Evolutionary conservation across 2,888 invertebrate genomes (phyloP).

Genomic region (Synanthedon myopaeformis): DNA sequence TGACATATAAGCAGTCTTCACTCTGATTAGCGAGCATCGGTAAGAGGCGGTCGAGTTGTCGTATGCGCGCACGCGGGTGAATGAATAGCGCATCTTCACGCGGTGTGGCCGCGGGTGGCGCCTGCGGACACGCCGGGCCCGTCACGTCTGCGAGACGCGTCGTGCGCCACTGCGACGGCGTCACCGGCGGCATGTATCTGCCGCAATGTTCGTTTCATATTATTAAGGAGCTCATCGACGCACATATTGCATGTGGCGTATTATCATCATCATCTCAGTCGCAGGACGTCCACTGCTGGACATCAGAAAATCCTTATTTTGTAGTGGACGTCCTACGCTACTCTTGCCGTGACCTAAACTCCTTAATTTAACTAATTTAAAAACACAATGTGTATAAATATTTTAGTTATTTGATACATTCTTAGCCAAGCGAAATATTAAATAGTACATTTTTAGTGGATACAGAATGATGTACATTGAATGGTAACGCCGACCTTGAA

Average conservation of each 20-base stretch:
- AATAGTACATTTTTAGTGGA: background rate
- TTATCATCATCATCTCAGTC: too few relatives aligned
- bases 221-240: too few relatives aligned
- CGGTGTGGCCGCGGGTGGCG: constrained; percentile 59
- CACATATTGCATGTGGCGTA: too few relatives aligned
- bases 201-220: background rate
- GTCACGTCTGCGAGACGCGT: constrained; percentile 83
- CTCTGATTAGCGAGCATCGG: constrained; percentile 91
- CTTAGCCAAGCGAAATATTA: background rate
- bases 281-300: too few relatives aligned
- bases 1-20: constrained; percentile 98
- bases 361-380: too few relatives aligned
- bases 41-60: constrained; percentile 85
- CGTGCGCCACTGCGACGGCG: constrained; percentile 88
- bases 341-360: too few relatives aligned
- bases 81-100: constrained; percentile 74
- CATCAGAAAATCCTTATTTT: too few relatives aligned
- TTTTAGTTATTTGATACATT: too few relatives aligned
- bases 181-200: constrained; percentile 95
- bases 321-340: too few relatives aligned
- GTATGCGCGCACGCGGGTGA: constrained; percentile 86
- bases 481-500: background rate
- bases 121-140: constrained; percentile 91
- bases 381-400: too few relatives aligned
- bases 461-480: background rate